These are phyloP conservation scores for Odocoileus hemionus DNA, from an alignment of 2,113 vertebrate species.

Conservation along the genomic window DNA sequence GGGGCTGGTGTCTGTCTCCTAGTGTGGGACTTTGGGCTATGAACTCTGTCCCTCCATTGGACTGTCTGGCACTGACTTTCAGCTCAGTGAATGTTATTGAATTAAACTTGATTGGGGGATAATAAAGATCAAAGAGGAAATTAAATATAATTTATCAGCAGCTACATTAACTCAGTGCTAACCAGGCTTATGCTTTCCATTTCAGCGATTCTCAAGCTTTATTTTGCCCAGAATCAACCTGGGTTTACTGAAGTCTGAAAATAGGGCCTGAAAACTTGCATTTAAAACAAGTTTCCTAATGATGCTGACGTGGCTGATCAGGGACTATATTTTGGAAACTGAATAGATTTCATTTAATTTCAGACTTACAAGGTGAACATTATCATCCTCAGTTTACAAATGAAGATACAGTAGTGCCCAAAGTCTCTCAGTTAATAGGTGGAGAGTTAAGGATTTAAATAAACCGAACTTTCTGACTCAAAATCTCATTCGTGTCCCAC, in stretches of 20 bases:
- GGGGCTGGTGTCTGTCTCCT: not conserved
- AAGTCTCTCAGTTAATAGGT: not conserved
- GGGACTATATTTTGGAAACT: not conserved
- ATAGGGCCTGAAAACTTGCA: not conserved
- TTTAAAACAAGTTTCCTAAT: not conserved
- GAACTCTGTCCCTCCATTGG: not conserved
- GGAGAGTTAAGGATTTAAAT: not conserved
- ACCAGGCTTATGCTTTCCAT: not conserved
- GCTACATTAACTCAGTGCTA: not conserved
- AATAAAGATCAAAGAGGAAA: not conserved
- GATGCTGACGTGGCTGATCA: not conserved
- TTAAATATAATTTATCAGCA: not conserved
- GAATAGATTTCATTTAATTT: constrained; percentile 1
- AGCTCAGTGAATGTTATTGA: not conserved
- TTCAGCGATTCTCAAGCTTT: not conserved
- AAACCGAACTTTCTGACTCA: not conserved
- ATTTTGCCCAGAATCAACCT: not conserved
- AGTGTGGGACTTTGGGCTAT: not conserved
- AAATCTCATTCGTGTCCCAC: not conserved
- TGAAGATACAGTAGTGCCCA: not conserved
- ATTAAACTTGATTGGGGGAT: not conserved
- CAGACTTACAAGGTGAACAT: not conserved
- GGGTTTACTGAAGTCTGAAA: not conserved
- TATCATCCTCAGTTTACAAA: not conserved
- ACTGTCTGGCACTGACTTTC: not conserved